These are phyloP conservation scores for Oligia latruncula DNA, from an alignment of 2,888 invertebrate species.

Conservation along the genomic window DNA sequence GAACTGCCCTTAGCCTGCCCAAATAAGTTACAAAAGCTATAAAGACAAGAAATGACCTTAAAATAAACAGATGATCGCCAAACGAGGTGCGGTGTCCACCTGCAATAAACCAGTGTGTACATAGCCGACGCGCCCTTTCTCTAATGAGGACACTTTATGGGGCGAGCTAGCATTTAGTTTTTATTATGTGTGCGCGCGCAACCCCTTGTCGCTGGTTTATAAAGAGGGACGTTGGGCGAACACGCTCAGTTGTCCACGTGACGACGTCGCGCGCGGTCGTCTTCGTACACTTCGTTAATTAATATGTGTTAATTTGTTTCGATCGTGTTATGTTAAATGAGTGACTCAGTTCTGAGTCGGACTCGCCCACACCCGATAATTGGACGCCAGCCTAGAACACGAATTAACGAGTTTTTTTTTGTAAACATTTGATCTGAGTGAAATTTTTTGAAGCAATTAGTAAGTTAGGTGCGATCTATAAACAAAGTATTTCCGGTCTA, in stretches of 20 bases:
- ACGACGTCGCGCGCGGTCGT: slow-evolving; percentile 70
- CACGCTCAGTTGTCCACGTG: slow-evolving; percentile 81
- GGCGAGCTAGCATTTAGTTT: slow-evolving; percentile 85
- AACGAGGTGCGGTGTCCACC: slow-evolving; percentile 84
- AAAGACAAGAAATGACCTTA: slow-evolving; percentile 86
- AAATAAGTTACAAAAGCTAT: slow-evolving; percentile 80
- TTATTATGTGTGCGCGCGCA: slow-evolving; percentile 89
- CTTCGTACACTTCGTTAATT: slow-evolving; percentile 67
- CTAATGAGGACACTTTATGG: slow-evolving; percentile 89
- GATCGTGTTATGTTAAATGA: slow-evolving; percentile 78
- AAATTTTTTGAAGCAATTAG: slow-evolving; percentile 71
- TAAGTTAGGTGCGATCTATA: slow-evolving; percentile 50
- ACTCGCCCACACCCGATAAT: slow-evolving; percentile 83
- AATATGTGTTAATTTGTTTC: slow-evolving; percentile 82
- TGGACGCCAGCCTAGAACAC: slow-evolving; percentile 83
- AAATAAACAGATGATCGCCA: slow-evolving; percentile 88
- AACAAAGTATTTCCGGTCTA: slow-evolving; percentile 41
- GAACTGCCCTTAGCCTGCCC: slow-evolving; percentile 74
- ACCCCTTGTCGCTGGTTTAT: slow-evolving; percentile 79
- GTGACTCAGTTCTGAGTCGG: slow-evolving; percentile 77
- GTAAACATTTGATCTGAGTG: slow-evolving; percentile 71
- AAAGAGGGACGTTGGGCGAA: slow-evolving; percentile 77
- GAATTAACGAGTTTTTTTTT: slow-evolving; percentile 79
- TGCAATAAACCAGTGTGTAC: slow-evolving; percentile 85
- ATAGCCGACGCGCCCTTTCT: slow-evolving; percentile 85